Evolutionary conservation across 2,888 invertebrate genomes (phyloP).

Genomic region (Sminthurides aquaticus): DNA sequence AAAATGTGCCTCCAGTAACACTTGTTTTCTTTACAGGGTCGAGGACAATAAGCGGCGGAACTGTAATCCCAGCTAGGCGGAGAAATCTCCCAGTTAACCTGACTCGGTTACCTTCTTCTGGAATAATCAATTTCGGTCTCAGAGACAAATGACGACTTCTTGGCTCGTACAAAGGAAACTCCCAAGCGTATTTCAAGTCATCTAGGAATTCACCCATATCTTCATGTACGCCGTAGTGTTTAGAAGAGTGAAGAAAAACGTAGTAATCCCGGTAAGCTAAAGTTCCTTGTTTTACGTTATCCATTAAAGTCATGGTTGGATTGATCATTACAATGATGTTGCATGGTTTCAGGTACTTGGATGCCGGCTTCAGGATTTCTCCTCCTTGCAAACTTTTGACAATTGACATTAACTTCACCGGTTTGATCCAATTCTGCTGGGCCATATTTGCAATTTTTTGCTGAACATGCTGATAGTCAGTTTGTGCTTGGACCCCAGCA

Average conservation of each 20-base stretch:
- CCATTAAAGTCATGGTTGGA: not conserved
- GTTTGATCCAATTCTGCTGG: too few species aligned
- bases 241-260: not conserved
- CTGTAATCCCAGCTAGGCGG: constrained; percentile 5
- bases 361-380: too few species aligned
- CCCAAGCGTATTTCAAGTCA: not conserved
- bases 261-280: not conserved
- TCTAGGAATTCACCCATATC: not conserved
- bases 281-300: not conserved
- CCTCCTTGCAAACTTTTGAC: too few species aligned
- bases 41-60: constrained; percentile 4
- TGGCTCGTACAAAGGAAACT: too few species aligned
- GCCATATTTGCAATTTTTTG: too few species aligned
- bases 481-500: too few species aligned
- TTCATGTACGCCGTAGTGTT: not conserved
- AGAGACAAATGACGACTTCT: not conserved
- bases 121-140: not conserved
- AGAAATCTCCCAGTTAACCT: not conserved
- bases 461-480: too few species aligned
- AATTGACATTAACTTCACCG: too few species aligned
- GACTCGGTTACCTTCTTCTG: not conserved
- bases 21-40: not conserved
- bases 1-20: constrained; percentile 9
- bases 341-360: not conserved
- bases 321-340: not conserved